Evolutionary conservation across 2,113 vertebrate species (phyloP).

Genomic region (Peromyscus polionotus): DNA sequence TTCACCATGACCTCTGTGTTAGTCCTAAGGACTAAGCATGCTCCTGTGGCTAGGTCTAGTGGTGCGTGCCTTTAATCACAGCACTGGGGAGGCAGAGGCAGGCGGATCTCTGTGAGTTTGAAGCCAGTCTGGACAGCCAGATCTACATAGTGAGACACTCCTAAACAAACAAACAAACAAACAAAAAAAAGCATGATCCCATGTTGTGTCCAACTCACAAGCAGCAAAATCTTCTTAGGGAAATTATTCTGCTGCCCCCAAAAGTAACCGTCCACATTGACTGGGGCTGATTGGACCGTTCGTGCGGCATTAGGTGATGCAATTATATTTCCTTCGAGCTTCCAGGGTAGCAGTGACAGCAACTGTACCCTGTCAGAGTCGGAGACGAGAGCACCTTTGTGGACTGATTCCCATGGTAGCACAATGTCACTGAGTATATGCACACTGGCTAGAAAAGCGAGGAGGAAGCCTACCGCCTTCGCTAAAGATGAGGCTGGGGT

Average conservation of each 20-base stretch:
- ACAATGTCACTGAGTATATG: background rate
- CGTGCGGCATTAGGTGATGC: background rate
- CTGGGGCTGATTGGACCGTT: background rate
- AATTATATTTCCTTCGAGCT: background rate
- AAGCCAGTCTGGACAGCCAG: background rate
- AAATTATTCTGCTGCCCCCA: background rate
- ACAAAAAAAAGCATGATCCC: background rate
- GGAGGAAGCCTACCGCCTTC: background rate
- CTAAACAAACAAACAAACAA: background rate
- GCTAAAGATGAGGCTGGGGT: background rate
- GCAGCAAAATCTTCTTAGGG: background rate
- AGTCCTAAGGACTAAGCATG: fast-evolving
- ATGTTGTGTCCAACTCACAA: background rate
- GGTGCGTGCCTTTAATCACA: background rate
- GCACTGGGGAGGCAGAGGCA: background rate
- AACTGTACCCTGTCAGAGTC: background rate
- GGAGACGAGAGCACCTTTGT: background rate
- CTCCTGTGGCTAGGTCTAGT: background rate
- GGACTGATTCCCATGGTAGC: background rate
- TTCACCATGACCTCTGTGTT: background rate
- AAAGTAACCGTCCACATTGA: background rate
- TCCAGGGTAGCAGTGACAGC: background rate
- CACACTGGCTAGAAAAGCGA: background rate
- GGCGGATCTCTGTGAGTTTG: background rate
- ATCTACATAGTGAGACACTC: background rate